Evolutionary conservation across 2,888 invertebrate species (phyloP), one percentile per base, ranked within the genome.

Genomic region (Trichacis sp.): DNA sequence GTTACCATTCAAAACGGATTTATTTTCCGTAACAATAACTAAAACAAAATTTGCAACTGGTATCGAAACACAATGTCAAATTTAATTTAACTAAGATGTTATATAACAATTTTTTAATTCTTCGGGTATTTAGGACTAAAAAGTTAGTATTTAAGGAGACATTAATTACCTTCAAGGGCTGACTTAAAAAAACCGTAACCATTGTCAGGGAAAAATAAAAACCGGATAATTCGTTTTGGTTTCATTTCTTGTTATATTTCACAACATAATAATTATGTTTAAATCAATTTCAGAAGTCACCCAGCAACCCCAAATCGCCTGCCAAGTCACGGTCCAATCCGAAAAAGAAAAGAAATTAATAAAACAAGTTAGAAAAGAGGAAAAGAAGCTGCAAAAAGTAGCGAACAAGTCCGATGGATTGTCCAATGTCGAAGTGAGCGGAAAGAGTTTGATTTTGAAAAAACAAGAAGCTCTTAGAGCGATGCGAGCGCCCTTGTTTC

Each of bases 261-360:
- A 3, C 2, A 38, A 38, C 1, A 17, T 19, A 45, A 14, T 47
- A 5, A 38, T 4, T 12, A 38, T 38, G 3, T 14, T 3, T 1
- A 45, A 45, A 45, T 19, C 6, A n/a, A 20, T 42, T 15, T 40
- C 18, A 85, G 86, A 75, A 82, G 84, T 47, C 76, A 86, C 69
- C 59, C 75, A 64, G 75, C 74, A 69, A 76, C 93, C 94, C 0
- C 88, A 90, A 11, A 91, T 93, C 69, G 88, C 93, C 1, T 91
- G 91, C 69, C 93, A 95, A 83, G 94, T 97, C 1, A 92, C 91
- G 12, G 92, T 96, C 0, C 90, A 93, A 78, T 94, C 96, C 0
- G 93, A 92, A 72, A 89, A 92, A 73, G 96, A 97, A 82, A 94
- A 92, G 76, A 88, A 90, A 68, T 78, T 93, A 11, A 87, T 88